A percentile compares a stretch with the other conserved stretches of the same genome.
phyloP scores from a whole-genome alignment of 2,888 invertebrate genomes.

The Meganola albula region DNA sequence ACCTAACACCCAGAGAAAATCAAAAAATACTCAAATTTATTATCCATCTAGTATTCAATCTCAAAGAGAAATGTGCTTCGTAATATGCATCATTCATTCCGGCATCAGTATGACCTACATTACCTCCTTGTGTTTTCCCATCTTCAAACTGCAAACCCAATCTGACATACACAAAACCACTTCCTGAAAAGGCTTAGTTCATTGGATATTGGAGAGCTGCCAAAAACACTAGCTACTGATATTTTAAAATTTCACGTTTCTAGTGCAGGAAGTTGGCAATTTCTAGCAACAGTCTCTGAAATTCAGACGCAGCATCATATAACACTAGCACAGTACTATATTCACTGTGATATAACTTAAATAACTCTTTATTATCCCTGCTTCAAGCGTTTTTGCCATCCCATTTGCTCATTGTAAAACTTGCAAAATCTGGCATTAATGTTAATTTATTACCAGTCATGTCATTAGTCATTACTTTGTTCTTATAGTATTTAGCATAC shows the following conservation, averaged over 20 bases:
- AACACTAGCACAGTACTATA: too few species aligned
- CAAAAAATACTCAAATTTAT: too few species aligned
- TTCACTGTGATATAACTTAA: too few species aligned
- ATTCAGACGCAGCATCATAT: slow-evolving; percentile 2
- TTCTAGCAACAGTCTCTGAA: slow-evolving; percentile 11
- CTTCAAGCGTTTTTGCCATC: too few species aligned
- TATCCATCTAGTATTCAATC: slow-evolving; percentile 1
- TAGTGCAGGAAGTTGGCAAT: slow-evolving; percentile 8
- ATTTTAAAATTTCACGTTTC: slow-evolving; percentile 19
- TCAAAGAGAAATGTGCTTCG: slow-evolving; percentile 5
- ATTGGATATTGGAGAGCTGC: slow-evolving; percentile 15
- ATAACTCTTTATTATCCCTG: too few species aligned
- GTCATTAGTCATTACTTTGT: too few species aligned
- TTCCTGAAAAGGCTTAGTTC: slow-evolving; percentile 18
- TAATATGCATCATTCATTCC: slow-evolving; percentile 11
- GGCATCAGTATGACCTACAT: slow-evolving; percentile 21
- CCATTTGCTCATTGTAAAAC: too few species aligned
- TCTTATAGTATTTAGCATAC: slow-evolving; percentile 13
- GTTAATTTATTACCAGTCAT: slow-evolving; percentile 6
- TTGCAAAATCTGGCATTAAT: slow-evolving; percentile 5
- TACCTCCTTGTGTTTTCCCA: slow-evolving; percentile 9
- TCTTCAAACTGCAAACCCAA: slow-evolving; percentile 20
- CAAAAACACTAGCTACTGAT: slow-evolving; percentile 20
- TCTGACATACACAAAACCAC: slow-evolving; percentile 13
- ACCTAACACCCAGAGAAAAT: too few species aligned